phyloP scores from a whole-genome alignment of 2,113 vertebrate species.

The Vimba vimba region DNA sequence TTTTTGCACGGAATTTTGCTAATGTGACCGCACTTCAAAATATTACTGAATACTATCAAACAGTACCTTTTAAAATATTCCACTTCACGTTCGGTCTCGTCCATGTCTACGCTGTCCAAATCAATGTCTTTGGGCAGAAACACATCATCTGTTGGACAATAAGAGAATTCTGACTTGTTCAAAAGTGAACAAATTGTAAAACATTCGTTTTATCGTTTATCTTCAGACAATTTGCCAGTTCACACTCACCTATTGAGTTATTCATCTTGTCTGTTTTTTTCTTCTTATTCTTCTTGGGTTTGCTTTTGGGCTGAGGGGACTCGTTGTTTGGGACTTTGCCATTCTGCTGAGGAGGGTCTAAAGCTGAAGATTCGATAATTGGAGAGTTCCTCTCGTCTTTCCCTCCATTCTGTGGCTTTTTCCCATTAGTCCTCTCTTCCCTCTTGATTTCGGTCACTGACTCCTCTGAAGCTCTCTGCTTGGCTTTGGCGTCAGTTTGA shows the following conservation, averaged over 20 bases:
- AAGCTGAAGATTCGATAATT: slow-evolving; percentile 67
- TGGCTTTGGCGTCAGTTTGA: slow-evolving; percentile 67
- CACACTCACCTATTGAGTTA: slow-evolving; percentile 86
- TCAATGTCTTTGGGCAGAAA: slow-evolving; percentile 99
- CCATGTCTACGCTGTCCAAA: slow-evolving; percentile 96
- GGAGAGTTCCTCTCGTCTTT: slow-evolving; percentile 80
- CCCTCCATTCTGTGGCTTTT: slow-evolving; percentile 79
- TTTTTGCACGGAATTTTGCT: background rate
- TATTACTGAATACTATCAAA: background rate
- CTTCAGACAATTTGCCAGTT: background rate
- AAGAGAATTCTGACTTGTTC: background rate
- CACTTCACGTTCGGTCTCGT: slow-evolving; percentile 97
- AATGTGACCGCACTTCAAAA: background rate
- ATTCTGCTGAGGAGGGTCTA: slow-evolving; percentile 75
- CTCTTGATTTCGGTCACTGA: slow-evolving; percentile 71
- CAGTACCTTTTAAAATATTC: slow-evolving; percentile 97
- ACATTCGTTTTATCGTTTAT: background rate
- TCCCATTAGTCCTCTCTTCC: slow-evolving; percentile 79
- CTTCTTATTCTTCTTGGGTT: slow-evolving; percentile 91
- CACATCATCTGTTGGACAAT: slow-evolving; percentile 86
- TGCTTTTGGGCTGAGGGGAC: slow-evolving; percentile 80
- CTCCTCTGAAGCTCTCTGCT: slow-evolving; percentile 74
- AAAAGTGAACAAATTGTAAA: background rate
- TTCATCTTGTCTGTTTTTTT: slow-evolving; percentile 91
- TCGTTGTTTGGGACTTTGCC: slow-evolving; percentile 78